Conservation (phyloP, 2,888 invertebrate genomes). For the Salticus scenicus region DNA sequence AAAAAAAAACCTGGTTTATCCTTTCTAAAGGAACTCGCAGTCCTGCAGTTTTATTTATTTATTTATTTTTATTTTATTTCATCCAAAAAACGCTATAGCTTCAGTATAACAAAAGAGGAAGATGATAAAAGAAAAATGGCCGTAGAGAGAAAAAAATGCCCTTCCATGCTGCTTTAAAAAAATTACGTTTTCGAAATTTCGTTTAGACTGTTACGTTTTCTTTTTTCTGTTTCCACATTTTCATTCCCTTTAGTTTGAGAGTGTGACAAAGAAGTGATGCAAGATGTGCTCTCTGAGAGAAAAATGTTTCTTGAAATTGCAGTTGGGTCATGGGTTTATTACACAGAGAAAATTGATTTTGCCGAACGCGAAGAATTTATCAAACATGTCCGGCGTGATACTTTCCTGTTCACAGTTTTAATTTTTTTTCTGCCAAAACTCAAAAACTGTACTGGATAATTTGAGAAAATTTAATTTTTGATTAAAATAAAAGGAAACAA, state of each 20-base stretch:
- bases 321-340: constrained; percentile 9
- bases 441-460: no score
- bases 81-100: not conserved
- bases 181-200: not conserved
- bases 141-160: no score
- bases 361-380: not conserved
- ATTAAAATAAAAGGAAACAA: no score
- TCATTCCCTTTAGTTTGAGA: not conserved
- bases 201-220: not conserved
- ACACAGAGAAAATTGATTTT: not conserved
- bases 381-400: not conserved
- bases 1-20: not conserved
- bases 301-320: not conserved
- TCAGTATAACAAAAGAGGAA: not conserved
- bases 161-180: not conserved
- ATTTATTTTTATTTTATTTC: not conserved
- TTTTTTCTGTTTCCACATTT: not conserved
- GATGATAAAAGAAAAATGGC: not conserved
- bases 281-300: constrained; percentile 16
- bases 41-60: not conserved
- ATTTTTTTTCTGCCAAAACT: no score
- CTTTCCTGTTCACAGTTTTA: no score
- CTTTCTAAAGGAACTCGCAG: not conserved
- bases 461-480: no score
- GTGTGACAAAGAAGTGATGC: constrained; percentile 35